phyloP scores from a whole-genome alignment of 1,140 invertebrate genomes.

The Prorops nasuta region DNA sequence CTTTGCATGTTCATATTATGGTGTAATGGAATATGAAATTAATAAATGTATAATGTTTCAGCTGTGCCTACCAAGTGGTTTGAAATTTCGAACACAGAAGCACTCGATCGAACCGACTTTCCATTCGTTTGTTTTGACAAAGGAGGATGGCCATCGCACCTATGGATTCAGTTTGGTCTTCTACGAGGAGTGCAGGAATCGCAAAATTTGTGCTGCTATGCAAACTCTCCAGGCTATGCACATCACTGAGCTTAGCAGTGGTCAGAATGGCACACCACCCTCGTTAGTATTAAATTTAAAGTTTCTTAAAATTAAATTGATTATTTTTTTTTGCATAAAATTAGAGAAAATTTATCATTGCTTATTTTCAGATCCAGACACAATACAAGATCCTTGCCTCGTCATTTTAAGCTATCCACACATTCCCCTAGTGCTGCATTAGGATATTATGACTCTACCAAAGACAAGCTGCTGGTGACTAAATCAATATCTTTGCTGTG shows the following conservation, averaged over 20 bases:
- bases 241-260: slow-evolving; percentile 83
- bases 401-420: slow-evolving; percentile 83
- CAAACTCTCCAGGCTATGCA: slow-evolving; percentile 94
- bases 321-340: not conserved
- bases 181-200: slow-evolving; percentile 91
- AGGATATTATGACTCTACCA: slow-evolving; percentile 88
- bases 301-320: not conserved
- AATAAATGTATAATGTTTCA: slow-evolving; percentile 57
- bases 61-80: slow-evolving; percentile 90
- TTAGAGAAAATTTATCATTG: slow-evolving; percentile 3
- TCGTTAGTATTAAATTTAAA: slow-evolving; percentile 31
- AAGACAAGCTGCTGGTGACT: slow-evolving; percentile 90
- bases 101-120: slow-evolving; percentile 85
- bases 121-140: slow-evolving; percentile 96
- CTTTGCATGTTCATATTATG: no score
- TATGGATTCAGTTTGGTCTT: slow-evolving; percentile 95
- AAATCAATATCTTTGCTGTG: slow-evolving; percentile 93
- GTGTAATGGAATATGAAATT: no score
- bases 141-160: slow-evolving; percentile 90
- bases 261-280: slow-evolving; percentile 61
- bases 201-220: slow-evolving; percentile 90
- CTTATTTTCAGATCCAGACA: slow-evolving; percentile 58
- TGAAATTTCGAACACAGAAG: slow-evolving; percentile 92
- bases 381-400: slow-evolving; percentile 75
- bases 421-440: slow-evolving; percentile 71